Conservation (phyloP, 1,140 invertebrate species). For the Prorops nasuta region DNA sequence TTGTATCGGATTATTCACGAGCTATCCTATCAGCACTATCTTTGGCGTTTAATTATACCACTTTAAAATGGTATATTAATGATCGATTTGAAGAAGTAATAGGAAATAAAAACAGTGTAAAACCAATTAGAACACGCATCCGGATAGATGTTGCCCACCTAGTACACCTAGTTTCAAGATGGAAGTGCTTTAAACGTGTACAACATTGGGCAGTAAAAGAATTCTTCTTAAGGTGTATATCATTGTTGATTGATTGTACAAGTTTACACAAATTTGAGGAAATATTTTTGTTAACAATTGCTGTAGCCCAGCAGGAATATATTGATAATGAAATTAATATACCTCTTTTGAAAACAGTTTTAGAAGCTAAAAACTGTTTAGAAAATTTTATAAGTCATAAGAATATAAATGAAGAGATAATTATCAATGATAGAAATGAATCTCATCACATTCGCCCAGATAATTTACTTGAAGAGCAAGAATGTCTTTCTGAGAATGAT, state of each 20-base stretch:
- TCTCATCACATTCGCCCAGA: no score
- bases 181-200: background rate
- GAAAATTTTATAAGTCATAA: no score
- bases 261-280: background rate
- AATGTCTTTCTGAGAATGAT: no score
- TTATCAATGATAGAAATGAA: no score
- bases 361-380: no score
- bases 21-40: background rate
- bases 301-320: no score
- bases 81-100: no score
- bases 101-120: no score
- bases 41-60: background rate
- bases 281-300: background rate
- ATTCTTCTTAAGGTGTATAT: background rate
- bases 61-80: background rate
- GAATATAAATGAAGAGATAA: no score
- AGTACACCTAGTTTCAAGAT: background rate
- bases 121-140: background rate
- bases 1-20: background rate
- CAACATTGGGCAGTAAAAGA: background rate
- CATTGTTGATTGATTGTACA: background rate
- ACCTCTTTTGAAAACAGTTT: no score
- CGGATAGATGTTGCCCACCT: constrained; percentile 2
- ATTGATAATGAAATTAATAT: no score
- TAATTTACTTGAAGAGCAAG: no score